Conservation (phyloP, 2,797 vertebrate species). For the Crocidura indochinensis region DNA sequence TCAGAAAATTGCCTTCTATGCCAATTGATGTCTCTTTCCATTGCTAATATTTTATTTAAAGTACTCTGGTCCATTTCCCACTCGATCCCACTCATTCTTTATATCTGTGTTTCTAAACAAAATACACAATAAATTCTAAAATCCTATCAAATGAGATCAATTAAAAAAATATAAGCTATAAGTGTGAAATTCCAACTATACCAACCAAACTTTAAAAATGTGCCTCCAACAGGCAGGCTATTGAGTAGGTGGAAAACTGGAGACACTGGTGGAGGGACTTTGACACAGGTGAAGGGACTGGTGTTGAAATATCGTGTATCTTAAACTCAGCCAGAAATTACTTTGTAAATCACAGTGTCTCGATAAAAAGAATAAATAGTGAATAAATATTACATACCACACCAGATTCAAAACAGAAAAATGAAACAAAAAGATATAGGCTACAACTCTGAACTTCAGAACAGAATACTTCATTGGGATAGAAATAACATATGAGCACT, state of each 20-base stretch:
- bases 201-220: too few relatives aligned
- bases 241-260: too few relatives aligned
- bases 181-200: too few relatives aligned
- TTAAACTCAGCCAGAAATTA: too few relatives aligned
- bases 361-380: too few relatives aligned
- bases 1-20: background rate
- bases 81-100: background rate
- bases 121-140: background rate
- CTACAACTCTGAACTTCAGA: slow-evolving; percentile 3
- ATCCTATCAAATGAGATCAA: background rate
- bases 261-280: too few relatives aligned
- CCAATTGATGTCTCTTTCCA: background rate
- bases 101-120: background rate
- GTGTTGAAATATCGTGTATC: too few relatives aligned
- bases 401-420: background rate
- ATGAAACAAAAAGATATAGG: background rate
- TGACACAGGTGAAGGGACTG: too few relatives aligned
- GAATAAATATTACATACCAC: background rate
- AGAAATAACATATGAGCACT: background rate
- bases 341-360: too few relatives aligned
- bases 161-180: background rate
- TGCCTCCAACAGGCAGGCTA: too few relatives aligned
- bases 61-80: background rate
- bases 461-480: background rate
- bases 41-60: background rate